Evolutionary conservation across 2,797 vertebrate species (phyloP), one percentile per base, ranked within the genome.

Genomic region (Coccyzus lansbergi): DNA sequence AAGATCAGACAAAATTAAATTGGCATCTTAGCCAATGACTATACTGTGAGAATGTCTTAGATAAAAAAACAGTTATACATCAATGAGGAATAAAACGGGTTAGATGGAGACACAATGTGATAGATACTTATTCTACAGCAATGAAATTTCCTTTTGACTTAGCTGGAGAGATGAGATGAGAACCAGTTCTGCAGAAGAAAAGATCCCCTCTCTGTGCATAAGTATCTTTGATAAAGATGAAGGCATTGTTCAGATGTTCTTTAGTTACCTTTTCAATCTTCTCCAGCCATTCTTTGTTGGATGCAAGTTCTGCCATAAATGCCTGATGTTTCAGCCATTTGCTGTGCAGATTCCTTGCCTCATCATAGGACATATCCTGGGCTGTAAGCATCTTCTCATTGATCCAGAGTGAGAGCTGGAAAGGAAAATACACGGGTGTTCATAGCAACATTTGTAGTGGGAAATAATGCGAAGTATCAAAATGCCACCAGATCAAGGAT

Each of bases 341-440:
- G 98, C 99, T 99, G 90, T 99, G 99, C 21, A 99, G 98, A 97
- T 99, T 99, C 76, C 99, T 98, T 44, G 99, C 99, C 98, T 99
- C 99, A 4, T 99, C 99, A 2, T 99, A 99, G 11, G 99, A 98
- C 99, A 99, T 99, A 97, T 99, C 99, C 97, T 99, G 99, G 29
- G 99, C 99, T 3, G 99, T 99, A 89, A 99, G 98, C 99, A 99
- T 99, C 98, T 99, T 99, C 97, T 99, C 99, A 49, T 98, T 99
- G 97, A 99, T 99, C 99, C 99, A 99, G 68, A 99, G 97, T 4
- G 98, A 98, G 72, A 99, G 98, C 99, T 99, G 96, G 21, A 72
- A 88, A 92, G 33, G 42, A 83, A 92, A 91, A 83, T 2, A 64
- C 38, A 71, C 7, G 24, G 60, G 17, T 34, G 12, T 26, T 84